Evolutionary conservation across 53 echinoderm and acorn worm species (phyloP), one percentile per base, ranked within the genome.

Genomic region (Mesocentrotus franciscanus): DNA sequence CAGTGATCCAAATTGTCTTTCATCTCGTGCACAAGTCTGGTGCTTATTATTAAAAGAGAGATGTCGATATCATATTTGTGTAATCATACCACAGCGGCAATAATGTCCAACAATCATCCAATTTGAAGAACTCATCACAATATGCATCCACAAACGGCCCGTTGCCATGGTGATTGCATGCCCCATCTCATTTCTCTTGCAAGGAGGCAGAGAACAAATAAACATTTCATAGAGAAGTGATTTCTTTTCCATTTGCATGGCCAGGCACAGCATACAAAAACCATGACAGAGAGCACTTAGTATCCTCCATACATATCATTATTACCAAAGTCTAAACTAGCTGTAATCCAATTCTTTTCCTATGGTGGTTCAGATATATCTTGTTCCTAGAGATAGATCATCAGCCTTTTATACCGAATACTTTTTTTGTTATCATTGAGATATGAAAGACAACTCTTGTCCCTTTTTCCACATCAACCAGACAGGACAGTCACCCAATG

Each of bases 251-350:
- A 0, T 79, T 8, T 18, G 18, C 39, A 79, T 35, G 16, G 16
- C 1, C 35, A 39, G 18, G 17, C 36, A 79, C 13, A 8, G 20
- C 35, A 36, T 35, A 36, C 79, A 79, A 79, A 64, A 79, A 18
- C 32, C 29, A 75, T 30, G 29, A 75, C 7, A 74, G 26, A 30
- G 29, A 75, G 78, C 6, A 18, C 39, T 18, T 39, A 0, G 32
- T 17, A 79, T 79, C 79, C 32, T 79, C 79, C 4, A 79, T 16
- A 79, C 32, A 16, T 36, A 39, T 36, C 20, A 79, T 39, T 20
- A 64, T 64, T 79, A 39, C 79, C 18, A 39, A 79, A 79, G 42
- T 36, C 79, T 79, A 79, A 79, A 79, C 79, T 39, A 85, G 87
- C 87, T n/a, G 18, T 56, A 83, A 83, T 42, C 39, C 42, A 83